Evolutionary conservation across 2,113 vertebrate genomes (phyloP), one percentile per base, ranked within the genome.

Genomic region (Xenopus laevis): DNA sequence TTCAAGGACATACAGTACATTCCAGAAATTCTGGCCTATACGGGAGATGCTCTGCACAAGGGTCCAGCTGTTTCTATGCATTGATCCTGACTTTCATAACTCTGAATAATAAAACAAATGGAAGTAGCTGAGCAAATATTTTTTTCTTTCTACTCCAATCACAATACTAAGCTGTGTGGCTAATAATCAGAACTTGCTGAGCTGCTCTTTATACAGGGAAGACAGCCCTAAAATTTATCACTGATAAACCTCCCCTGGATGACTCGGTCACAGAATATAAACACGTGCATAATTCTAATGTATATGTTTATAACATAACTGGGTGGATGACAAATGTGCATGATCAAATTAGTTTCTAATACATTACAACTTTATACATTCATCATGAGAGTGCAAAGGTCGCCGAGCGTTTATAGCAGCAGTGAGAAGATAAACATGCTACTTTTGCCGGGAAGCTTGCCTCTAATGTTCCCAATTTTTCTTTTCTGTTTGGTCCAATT

Each of bases 301-400:
- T 70, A 77, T 77, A 77, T 77, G 70, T 77, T 77, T 77, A 77
- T 70, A 70, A 59, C 74, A 77, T 77, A 77, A 77, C 66, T 77
- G 61, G 74, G 60, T 27, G 74, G 60, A 77, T 64, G 74, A 77
- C 63, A 64, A 77, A 77, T 69, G 67, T 69, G 46, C 60, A 55
- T 47, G 47, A 70, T 77, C 74, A 77, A 64, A 77, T 77, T 77
- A 63, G 74, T 77, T 77, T 60, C 66, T 77, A 70, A 77, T 77
- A 77, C 67, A 69, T 76, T 70, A 77, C 66, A 77, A 77, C 74
- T 70, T 77, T 70, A 60, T 77, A 64, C 66, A 77, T 77, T 70
- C 59, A 77, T 77, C 66, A 64, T 64, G 59, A 27, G 45, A 13
- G 59, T 57, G 50, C 59, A 77, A 77, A 77, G 74, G 74, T 77